Evolutionary conservation across 1,140 invertebrate genomes (phyloP).

Genomic region (Alviniconcha marisindica): DNA sequence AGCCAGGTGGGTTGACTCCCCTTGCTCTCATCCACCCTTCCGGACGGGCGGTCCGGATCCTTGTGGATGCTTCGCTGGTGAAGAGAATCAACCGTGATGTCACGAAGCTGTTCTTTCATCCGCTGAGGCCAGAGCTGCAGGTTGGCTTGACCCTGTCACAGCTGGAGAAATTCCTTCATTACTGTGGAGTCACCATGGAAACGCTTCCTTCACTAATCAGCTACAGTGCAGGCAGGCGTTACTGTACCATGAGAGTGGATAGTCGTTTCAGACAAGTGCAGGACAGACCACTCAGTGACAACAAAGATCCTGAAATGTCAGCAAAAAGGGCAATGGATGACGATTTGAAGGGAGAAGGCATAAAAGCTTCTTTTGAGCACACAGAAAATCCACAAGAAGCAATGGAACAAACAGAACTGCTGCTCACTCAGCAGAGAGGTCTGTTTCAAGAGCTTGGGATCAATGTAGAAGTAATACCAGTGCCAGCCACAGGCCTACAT

Average conservation of each 20-base stretch:
- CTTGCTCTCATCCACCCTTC: constrained; percentile 11
- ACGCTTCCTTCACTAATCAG: background rate
- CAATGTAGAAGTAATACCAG: background rate
- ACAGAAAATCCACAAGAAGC: background rate
- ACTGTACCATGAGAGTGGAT: background rate
- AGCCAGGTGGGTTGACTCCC: background rate
- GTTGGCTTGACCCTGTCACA: constrained; percentile 7
- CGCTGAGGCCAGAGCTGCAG: background rate
- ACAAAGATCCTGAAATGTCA: background rate
- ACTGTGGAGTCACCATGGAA: constrained; percentile 19
- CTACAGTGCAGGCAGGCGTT: constrained; percentile 7
- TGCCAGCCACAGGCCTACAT: too few relatives aligned
- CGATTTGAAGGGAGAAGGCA: background rate
- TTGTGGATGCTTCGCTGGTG: constrained; percentile 11
- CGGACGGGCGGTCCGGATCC: background rate
- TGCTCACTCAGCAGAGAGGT: background rate
- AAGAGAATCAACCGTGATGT: background rate
- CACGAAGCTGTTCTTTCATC: constrained; percentile 27
- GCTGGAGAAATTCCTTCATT: background rate
- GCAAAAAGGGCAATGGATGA: background rate
- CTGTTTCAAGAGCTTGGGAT: background rate
- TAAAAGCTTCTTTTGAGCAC: background rate
- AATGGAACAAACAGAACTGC: background rate
- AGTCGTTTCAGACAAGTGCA: background rate
- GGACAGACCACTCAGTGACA: background rate